Percentiles rank a stretch among this genome's conserved stretches.
These are phyloP conservation scores for Hirudo medicinalis DNA, from an alignment of 1,140 invertebrate species.

Conservation along the genomic window DNA sequence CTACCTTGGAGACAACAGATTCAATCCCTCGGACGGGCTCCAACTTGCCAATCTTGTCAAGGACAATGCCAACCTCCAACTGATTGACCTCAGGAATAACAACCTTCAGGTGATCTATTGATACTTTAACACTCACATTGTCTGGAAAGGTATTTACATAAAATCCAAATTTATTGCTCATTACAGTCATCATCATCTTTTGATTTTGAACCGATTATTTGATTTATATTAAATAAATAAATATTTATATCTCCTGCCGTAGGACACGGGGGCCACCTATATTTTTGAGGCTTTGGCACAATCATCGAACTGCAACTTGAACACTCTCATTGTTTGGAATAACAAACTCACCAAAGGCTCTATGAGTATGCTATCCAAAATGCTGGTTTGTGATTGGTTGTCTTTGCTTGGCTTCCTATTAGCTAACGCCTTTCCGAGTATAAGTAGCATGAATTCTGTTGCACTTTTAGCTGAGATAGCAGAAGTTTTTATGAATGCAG, in stretches of 20 bases:
- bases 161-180: no score
- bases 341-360: constrained; percentile 64
- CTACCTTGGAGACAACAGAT: constrained; percentile 65
- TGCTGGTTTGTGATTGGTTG: constrained; percentile 46
- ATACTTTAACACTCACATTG: no score
- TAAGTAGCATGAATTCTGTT: not conserved
- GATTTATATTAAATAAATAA: no score
- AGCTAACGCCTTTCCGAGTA: not conserved
- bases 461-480: not conserved
- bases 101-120: constrained; percentile 36
- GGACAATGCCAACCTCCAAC: constrained; percentile 49
- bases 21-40: constrained; percentile 59
- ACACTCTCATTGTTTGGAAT: constrained; percentile 70
- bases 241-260: no score
- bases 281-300: constrained; percentile 62
- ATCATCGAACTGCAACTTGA: constrained; percentile 50
- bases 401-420: no score
- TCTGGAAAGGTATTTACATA: no score
- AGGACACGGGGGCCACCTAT: constrained; percentile 58
- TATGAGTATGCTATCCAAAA: constrained; percentile 50
- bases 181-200: no score
- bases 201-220: no score
- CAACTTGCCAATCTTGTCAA: constrained; percentile 51
- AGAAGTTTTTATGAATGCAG: not conserved
- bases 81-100: constrained; percentile 59